These are phyloP conservation scores for Varanus salvator DNA, from an alignment of 2,113 vertebrate genomes.

Conservation along the genomic window DNA sequence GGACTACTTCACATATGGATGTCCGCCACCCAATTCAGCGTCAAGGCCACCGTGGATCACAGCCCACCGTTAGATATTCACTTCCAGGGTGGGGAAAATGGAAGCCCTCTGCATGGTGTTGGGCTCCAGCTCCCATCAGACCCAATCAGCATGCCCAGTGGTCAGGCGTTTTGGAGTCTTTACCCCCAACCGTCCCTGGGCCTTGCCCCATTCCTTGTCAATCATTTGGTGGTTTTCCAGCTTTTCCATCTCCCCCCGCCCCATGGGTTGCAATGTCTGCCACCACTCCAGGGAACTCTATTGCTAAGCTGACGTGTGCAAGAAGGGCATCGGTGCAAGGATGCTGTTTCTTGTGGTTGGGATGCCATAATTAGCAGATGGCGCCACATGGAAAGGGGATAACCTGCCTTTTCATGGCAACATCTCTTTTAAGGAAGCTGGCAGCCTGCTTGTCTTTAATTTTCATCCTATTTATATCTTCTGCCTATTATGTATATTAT, in stretches of 20 bases:
- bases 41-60: too few relatives aligned
- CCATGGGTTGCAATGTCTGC: too few relatives aligned
- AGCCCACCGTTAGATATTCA: too few relatives aligned
- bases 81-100: background rate
- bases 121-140: background rate
- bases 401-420: background rate
- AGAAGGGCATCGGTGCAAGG: too few relatives aligned
- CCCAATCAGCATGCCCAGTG: too few relatives aligned
- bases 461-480: conserved; percentile 31
- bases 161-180: too few relatives aligned
- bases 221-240: too few relatives aligned
- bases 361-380: background rate
- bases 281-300: background rate
- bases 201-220: too few relatives aligned
- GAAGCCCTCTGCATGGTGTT: background rate
- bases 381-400: background rate
- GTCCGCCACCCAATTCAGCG: too few relatives aligned
- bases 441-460: conserved; percentile 24
- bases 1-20: too few relatives aligned
- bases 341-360: background rate
- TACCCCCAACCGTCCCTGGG: too few relatives aligned
- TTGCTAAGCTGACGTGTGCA: background rate
- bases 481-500: background rate
- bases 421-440: background rate
- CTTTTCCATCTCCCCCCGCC: too few relatives aligned